A percentile compares a stretch with the other conserved stretches of the same genome.
These are phyloP conservation scores for Steromphala cineraria DNA, from an alignment of 2,888 invertebrate species.

Conservation along the genomic window DNA sequence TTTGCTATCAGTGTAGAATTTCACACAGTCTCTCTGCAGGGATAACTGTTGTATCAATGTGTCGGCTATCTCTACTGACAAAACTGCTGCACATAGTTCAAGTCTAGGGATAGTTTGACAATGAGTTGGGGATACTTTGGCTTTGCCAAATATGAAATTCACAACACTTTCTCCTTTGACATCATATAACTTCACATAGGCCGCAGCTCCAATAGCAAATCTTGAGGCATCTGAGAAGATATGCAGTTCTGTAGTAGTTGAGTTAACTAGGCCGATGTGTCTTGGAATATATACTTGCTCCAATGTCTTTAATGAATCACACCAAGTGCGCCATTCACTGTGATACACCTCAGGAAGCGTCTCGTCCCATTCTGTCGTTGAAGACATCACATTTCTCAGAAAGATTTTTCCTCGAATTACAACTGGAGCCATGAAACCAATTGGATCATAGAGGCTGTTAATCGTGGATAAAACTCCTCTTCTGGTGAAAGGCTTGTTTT, in stretches of 20 bases:
- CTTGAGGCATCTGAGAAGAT: constrained; percentile 36
- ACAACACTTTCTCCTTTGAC: neutral
- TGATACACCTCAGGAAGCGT: neutral
- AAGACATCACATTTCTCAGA: constrained; percentile 6
- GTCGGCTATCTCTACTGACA: constrained; percentile 26
- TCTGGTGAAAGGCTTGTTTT: constrained; percentile 13
- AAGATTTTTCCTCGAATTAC: constrained; percentile 18
- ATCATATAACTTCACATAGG: constrained; percentile 14
- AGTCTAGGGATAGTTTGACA: constrained; percentile 31
- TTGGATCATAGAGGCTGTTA: constrained; percentile 29
- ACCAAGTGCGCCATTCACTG: constrained; percentile 16
- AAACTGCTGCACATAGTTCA: constrained; percentile 35
- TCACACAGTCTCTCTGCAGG: neutral
- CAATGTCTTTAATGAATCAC: constrained; percentile 12
- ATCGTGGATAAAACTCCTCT: constrained; percentile 23
- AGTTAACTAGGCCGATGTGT: neutral
- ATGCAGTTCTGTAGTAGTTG: constrained; percentile 22
- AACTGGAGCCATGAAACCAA: constrained; percentile 27
- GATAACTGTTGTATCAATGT: constrained; percentile 14
- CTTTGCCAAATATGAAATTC: neutral
- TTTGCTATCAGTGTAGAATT: constrained; percentile 35
- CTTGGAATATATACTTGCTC: constrained; percentile 9
- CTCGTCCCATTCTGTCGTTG: constrained; percentile 1
- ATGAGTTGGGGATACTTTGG: constrained; percentile 28
- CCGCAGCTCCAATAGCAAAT: constrained; percentile 28